These are phyloP conservation scores for Pomacea maculata DNA, from an alignment of 1,140 invertebrate genomes.

Conservation along the genomic window DNA sequence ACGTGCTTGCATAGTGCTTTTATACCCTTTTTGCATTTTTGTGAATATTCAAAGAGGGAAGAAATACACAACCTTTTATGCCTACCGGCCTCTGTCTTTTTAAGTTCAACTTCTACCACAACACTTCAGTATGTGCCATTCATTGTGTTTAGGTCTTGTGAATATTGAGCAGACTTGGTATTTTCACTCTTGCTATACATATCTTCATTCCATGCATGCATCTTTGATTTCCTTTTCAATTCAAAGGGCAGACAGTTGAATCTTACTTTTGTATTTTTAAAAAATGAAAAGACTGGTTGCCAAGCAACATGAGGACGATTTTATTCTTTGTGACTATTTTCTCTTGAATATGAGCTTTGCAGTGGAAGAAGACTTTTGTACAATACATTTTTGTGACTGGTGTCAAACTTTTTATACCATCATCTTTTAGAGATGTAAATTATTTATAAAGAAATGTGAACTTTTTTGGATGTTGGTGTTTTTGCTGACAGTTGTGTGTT, in stretches of 20 bases:
- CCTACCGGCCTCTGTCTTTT: neutral
- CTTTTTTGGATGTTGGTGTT: neutral
- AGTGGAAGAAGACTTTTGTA: neutral
- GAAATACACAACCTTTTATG: neutral
- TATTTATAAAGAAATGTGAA: constrained; percentile 16
- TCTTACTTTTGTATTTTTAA: neutral
- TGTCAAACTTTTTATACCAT: constrained; percentile 13
- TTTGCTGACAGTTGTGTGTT: neutral
- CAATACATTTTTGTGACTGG: constrained; percentile 2
- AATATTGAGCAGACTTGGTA: too few relatives aligned
- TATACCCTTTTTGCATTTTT: constrained; percentile 1
- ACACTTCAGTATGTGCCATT: too few relatives aligned
- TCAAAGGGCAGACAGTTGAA: too few relatives aligned
- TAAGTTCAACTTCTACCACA: too few relatives aligned
- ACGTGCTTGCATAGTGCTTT: neutral
- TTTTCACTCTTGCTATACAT: constrained; percentile 1
- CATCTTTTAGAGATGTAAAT: constrained; percentile 8
- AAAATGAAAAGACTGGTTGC: neutral
- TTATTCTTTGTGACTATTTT: neutral
- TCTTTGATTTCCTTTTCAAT: neutral
- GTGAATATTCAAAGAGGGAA: neutral
- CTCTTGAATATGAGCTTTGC: constrained; percentile 4
- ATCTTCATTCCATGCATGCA: constrained; percentile 12
- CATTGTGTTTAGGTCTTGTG: too few relatives aligned
- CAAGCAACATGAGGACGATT: neutral